phyloP scores from a whole-genome alignment of 2,888 invertebrate genomes.

The Heliconius sara region DNA sequence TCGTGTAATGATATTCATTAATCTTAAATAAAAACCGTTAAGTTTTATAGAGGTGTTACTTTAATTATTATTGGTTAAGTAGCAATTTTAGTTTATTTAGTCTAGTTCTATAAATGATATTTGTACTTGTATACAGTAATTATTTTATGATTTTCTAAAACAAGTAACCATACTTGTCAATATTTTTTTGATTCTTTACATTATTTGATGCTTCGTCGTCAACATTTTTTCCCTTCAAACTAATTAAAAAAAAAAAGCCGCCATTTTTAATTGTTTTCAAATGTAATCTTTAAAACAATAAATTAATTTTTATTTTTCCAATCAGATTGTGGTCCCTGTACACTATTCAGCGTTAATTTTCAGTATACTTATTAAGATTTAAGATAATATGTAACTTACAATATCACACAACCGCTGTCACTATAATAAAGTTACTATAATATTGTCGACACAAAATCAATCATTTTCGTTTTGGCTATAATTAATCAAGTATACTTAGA shows the following conservation, averaged over 20 bases:
- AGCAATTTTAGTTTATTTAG: background rate
- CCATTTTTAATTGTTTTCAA: background rate
- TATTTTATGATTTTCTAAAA: too few relatives aligned
- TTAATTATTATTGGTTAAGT: background rate
- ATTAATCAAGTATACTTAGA: conserved; percentile 17
- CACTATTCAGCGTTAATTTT: background rate
- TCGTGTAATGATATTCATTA: conserved; percentile 3
- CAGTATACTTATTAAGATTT: background rate
- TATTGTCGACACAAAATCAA: conserved; percentile 15
- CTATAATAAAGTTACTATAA: conserved; percentile 1
- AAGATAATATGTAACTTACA: background rate
- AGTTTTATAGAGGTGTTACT: background rate
- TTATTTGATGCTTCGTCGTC: too few relatives aligned
- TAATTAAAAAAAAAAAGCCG: too few relatives aligned
- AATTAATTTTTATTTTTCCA: background rate
- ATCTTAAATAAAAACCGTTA: background rate
- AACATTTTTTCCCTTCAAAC: too few relatives aligned
- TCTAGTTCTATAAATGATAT: too few relatives aligned
- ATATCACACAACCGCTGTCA: background rate
- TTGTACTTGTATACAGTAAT: background rate
- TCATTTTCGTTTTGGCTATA: conserved; percentile 16
- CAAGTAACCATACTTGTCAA: too few relatives aligned
- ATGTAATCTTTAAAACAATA: background rate
- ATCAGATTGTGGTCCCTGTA: background rate
- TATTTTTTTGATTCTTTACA: too few relatives aligned